Conservation (phyloP, 37 sponge, comb jelly and placozoan genomes). For the Cliona cf. orientalis region DNA sequence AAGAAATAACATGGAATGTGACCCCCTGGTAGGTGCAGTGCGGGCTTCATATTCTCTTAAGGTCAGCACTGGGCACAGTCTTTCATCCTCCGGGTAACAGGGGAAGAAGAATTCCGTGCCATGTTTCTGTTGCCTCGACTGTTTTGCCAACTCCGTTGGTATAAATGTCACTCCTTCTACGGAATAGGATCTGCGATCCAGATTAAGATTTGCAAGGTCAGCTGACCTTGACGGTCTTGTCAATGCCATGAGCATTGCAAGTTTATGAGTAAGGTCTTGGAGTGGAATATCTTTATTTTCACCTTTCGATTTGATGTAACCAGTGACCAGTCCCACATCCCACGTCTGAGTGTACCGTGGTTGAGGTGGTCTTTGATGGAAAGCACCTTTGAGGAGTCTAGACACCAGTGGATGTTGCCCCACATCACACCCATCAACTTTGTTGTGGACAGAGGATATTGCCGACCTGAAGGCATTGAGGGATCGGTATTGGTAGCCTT, state of each 20-base stretch:
- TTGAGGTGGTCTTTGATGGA: constrained; percentile 33
- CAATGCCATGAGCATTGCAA: too few species aligned
- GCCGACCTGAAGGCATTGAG: constrained; percentile 53
- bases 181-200: background rate
- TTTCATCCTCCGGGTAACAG: constrained; percentile 5
- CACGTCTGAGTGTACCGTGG: constrained; percentile 26
- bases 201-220: constrained; percentile 17
- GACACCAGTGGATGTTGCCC: constrained; percentile 50
- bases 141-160: constrained; percentile 31
- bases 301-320: constrained; percentile 3
- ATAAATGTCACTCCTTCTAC: constrained; percentile 40
- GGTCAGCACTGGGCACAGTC: constrained; percentile 30
- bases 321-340: constrained; percentile 44
- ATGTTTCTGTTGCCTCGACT: constrained; percentile 10
- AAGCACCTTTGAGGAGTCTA: constrained; percentile 33
- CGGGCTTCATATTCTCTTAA: constrained; percentile 7
- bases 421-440: constrained; percentile 33
- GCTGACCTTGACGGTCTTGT: constrained; percentile 43
- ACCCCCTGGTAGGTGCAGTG: background rate
- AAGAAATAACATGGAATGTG: constrained; percentile 22
- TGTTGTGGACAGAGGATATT: constrained; percentile 46
- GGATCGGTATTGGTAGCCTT: constrained; percentile 61
- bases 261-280: constrained; percentile 9
- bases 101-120: constrained; percentile 38
- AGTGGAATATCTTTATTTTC: too few species aligned